Conservation (phyloP, 1,140 invertebrate species). For the Conus ventricosus region DNA sequence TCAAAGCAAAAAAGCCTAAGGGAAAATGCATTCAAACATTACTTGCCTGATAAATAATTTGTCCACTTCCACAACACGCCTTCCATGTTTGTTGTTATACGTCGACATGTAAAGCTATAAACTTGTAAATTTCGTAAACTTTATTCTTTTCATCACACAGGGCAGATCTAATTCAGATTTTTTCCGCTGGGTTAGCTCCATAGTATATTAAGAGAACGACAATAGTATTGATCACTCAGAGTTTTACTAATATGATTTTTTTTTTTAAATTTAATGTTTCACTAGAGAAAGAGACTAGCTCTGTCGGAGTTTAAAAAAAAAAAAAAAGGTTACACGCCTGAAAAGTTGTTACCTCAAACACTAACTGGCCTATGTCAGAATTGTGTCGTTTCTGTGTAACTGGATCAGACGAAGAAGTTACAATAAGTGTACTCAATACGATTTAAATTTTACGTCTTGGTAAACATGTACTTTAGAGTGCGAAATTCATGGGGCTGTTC, state of each 20-base stretch:
- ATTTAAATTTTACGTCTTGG: too few species aligned
- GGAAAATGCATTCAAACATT: not conserved
- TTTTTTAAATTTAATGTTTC: not conserved
- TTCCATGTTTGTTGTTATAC: slow-evolving; percentile 79
- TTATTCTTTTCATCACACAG: too few species aligned
- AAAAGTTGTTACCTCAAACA: not conserved
- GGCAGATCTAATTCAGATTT: not conserved
- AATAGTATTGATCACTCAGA: not conserved
- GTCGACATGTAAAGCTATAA: slow-evolving; percentile 50
- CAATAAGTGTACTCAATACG: too few species aligned
- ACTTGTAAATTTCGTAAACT: not conserved
- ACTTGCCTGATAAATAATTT: slow-evolving; percentile 86
- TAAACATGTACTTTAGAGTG: too few species aligned
- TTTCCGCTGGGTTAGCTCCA: not conserved
- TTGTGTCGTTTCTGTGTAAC: not conserved
- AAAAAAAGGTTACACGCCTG: not conserved
- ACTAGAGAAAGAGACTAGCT: not conserved
- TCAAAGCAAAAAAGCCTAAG: too few species aligned
- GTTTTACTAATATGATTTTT: not conserved
- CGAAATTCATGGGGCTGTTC: too few species aligned
- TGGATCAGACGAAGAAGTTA: not conserved
- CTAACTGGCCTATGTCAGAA: not conserved
- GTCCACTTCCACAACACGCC: slow-evolving; percentile 88
- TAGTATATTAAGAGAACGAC: not conserved
- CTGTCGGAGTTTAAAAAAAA: not conserved